phyloP scores from a whole-genome alignment of 1,140 invertebrate species.

The Venustaconcha ellipsiformis region DNA sequence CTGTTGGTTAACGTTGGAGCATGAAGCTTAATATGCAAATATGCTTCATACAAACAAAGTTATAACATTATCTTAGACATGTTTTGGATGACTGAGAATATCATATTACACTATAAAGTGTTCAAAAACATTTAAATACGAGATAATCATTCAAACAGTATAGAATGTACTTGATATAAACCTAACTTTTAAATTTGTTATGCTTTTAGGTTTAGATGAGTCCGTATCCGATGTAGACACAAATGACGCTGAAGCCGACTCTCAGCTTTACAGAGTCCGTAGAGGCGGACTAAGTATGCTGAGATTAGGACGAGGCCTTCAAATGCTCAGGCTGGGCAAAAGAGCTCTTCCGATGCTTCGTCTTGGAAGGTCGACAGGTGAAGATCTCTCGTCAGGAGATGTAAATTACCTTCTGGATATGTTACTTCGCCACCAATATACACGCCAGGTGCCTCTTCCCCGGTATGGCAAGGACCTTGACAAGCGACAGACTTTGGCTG shows the following conservation, averaged over 20 bases:
- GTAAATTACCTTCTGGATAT: constrained; percentile 23
- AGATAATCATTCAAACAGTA: too few species aligned
- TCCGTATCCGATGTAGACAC: constrained; percentile 10
- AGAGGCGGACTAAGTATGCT: constrained; percentile 55
- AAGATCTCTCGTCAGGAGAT: constrained; percentile 9
- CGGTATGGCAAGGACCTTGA: constrained; percentile 43
- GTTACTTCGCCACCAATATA: constrained; percentile 8
- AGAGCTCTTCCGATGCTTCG: constrained; percentile 38
- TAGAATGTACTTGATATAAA: too few species aligned
- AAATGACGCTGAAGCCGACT: constrained; percentile 7
- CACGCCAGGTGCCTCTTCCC: constrained; percentile 46
- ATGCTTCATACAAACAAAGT: too few species aligned
- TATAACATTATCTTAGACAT: too few species aligned
- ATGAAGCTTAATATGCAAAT: too few species aligned
- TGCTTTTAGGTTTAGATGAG: constrained; percentile 38
- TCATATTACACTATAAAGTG: too few species aligned
- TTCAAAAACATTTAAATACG: too few species aligned
- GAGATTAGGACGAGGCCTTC: constrained; percentile 51
- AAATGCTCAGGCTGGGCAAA: constrained; percentile 55
- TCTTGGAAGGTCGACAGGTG: constrained; percentile 26
- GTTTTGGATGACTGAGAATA: too few species aligned
- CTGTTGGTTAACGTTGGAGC: too few species aligned
- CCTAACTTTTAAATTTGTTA: background rate
- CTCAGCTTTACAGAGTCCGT: constrained; percentile 36
- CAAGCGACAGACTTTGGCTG: constrained; percentile 16